Evolutionary conservation across 2,797 vertebrate genomes (phyloP), one percentile per base, ranked within the genome.

Genomic region (Gadopsis bispinosus): DNA sequence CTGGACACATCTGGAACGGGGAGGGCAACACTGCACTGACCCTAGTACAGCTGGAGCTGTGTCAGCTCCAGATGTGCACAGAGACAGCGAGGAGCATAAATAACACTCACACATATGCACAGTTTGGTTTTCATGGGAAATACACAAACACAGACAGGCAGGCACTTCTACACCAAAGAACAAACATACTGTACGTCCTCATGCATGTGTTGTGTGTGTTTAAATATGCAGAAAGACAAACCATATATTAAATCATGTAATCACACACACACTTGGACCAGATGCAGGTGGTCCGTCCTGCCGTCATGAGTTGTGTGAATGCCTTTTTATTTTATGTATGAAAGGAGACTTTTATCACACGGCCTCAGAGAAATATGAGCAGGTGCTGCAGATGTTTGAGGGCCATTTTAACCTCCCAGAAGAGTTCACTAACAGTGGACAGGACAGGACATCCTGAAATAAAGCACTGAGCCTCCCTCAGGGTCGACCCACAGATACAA

Each of bases 11-110:
- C 89, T 93, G 91, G 84, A 80, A 41, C 7, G n/a, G 55, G 33
- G 64, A 78, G 73, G 66, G 47, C 66, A 81, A 79, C 83, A 75
- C 78, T 58, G 69, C 79, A 84, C 31, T 90, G 87, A 92, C 88
- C 87, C 73, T 35, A 0, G 68, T 63, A 91, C 93, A 94, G 95
- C 94, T 94, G 92, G 92, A 86, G 61, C 66, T 41, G 26, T 26
- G 26, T 26, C 26, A 26, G 26, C 26, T 26, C 26, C 26, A 26
- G 63, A 82, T 64, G 77, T 77, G 79, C 75, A 80, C 77, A 64
- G 68, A 88, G 66, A 56, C 69, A 51, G 81, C 69, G 22, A 69
- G 85, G 58, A 78, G 73, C 87, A 87, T 92, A 93, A 94, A 93
- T 93, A 93, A 92, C 81, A 71, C 73, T 68, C 64, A 69, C 71